Conservation (phyloP, 2,113 vertebrate species). For the Elaphurus davidianus region DNA sequence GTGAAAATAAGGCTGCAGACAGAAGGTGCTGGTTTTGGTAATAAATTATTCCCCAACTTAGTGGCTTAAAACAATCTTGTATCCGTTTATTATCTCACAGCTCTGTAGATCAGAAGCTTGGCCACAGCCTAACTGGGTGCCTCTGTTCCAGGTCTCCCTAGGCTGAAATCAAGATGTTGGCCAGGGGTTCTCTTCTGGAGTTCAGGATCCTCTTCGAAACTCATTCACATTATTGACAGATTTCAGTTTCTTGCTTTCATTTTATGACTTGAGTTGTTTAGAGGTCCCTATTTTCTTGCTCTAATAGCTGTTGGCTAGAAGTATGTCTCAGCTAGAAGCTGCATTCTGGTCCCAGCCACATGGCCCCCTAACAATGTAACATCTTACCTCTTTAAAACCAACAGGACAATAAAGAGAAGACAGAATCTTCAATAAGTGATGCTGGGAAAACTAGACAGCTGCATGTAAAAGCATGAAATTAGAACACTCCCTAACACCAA, state of each 20-base stretch:
- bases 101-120: neutral
- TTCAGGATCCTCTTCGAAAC: neutral
- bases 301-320: neutral
- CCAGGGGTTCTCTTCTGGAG: neutral
- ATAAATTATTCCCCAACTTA: neutral
- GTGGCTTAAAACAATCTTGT: neutral
- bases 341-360: neutral
- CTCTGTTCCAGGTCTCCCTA: neutral
- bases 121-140: neutral
- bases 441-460: neutral
- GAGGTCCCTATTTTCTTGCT: neutral
- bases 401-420: neutral
- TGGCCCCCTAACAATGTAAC: neutral
- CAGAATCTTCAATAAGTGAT: neutral
- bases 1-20: neutral
- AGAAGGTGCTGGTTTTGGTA: neutral
- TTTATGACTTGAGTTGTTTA: neutral
- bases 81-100: neutral
- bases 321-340: neutral
- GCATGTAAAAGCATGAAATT: neutral
- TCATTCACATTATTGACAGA: neutral
- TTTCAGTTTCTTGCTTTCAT: neutral
- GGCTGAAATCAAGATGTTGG: neutral
- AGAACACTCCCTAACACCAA: neutral
- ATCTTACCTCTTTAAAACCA: neutral